These are phyloP conservation scores for Rhagonycha fulva DNA, from an alignment of 2,888 invertebrate species.

Conservation along the genomic window DNA sequence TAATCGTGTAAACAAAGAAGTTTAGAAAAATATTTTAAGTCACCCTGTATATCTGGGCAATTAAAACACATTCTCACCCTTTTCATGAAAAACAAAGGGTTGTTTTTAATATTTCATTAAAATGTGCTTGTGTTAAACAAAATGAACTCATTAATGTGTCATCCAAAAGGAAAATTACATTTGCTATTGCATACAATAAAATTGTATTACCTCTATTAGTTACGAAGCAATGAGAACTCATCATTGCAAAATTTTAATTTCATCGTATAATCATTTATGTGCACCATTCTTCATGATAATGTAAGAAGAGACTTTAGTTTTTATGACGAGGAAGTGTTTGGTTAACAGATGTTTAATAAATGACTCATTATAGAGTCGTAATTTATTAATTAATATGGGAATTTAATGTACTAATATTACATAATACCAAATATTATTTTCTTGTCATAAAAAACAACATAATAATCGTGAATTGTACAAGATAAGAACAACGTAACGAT, in stretches of 20 bases:
- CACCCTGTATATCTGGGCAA: too few species aligned
- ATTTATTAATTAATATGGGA: conserved; percentile 4
- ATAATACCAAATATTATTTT: not conserved
- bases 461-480: not conserved
- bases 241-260: not conserved
- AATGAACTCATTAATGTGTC: not conserved
- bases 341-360: conserved; percentile 11
- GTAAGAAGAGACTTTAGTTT: not conserved
- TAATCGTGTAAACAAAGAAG: too few species aligned
- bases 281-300: not conserved
- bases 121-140: not conserved
- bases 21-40: too few species aligned
- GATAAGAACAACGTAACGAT: not conserved
- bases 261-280: not conserved
- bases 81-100: not conserved
- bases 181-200: not conserved
- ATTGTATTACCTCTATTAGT: not conserved
- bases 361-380: conserved; percentile 8
- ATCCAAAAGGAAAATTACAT: not conserved
- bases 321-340: conserved; percentile 9
- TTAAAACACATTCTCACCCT: too few species aligned
- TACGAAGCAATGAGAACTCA: not conserved
- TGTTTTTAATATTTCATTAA: not conserved
- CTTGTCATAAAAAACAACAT: not conserved
- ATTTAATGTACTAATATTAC: not conserved